phyloP scores from a whole-genome alignment of 2,797 vertebrate genomes.

The Coluber constrictor region DNA sequence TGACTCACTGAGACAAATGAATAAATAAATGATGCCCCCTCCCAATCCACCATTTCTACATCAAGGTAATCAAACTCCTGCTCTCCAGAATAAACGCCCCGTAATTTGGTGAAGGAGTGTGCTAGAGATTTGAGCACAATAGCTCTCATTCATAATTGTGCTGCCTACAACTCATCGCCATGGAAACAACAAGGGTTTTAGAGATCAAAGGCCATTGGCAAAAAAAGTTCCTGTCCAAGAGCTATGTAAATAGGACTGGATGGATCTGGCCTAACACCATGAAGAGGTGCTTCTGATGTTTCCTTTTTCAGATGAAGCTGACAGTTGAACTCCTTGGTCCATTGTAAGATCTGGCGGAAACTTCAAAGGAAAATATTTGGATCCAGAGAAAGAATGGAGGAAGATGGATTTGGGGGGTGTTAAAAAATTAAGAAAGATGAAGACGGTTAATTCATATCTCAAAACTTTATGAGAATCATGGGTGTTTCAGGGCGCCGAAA shows the following conservation, averaged over 20 bases:
- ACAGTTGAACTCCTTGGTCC: slow-evolving; percentile 28
- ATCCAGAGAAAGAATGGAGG: neutral
- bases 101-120: slow-evolving; percentile 39
- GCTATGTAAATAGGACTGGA: slow-evolving; percentile 6
- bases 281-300: slow-evolving; percentile 26
- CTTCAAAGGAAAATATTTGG: neutral
- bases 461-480: neutral
- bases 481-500: neutral
- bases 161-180: slow-evolving; percentile 8
- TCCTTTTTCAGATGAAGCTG: neutral
- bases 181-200: slow-evolving; percentile 42
- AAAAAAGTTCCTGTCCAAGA: slow-evolving; percentile 42
- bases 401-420: neutral
- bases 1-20: neutral
- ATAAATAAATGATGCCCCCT: neutral
- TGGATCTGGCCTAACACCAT: neutral
- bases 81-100: slow-evolving; percentile 10
- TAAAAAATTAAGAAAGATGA: neutral
- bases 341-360: slow-evolving; percentile 28
- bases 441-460: neutral
- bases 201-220: slow-evolving; percentile 57
- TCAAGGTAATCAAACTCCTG: slow-evolving; percentile 28
- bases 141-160: slow-evolving; percentile 42
- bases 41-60: neutral
- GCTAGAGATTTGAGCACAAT: slow-evolving; percentile 32